Conservation (phyloP, 2,797 vertebrate species). For the Babyrousa celebensis region DNA sequence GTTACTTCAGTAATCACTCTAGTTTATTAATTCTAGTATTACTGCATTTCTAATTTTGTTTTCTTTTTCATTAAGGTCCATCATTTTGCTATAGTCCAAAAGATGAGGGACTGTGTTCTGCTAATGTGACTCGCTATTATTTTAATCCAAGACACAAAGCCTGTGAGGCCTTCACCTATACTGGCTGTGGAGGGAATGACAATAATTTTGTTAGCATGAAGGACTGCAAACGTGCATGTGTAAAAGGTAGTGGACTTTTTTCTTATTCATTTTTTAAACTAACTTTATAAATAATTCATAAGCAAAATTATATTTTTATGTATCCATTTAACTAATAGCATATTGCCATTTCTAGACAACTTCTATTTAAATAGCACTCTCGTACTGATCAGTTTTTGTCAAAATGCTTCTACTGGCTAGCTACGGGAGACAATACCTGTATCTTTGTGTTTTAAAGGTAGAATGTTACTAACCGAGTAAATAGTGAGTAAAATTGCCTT, state of each 20-base stretch:
- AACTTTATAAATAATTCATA: slow-evolving; percentile 51
- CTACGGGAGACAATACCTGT: not conserved
- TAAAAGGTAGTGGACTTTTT: slow-evolving; percentile 90
- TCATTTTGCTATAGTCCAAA: slow-evolving; percentile 94
- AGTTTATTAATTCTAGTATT: slow-evolving; percentile 27
- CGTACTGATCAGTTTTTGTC: not conserved
- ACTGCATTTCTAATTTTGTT: slow-evolving; percentile 30
- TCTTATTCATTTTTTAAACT: not conserved
- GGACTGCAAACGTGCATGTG: slow-evolving; percentile 93
- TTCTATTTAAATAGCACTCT: not conserved
- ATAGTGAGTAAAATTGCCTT: slow-evolving; percentile 19
- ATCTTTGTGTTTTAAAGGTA: slow-evolving; percentile 29
- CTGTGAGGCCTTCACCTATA: slow-evolving; percentile 95
- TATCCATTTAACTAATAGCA: slow-evolving; percentile 48
- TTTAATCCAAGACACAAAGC: slow-evolving; percentile 92
- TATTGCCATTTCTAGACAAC: slow-evolving; percentile 37
- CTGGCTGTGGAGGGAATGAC: slow-evolving; percentile 96
- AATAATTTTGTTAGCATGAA: slow-evolving; percentile 95
- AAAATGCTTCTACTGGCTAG: slow-evolving; percentile 14
- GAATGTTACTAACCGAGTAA: not conserved
- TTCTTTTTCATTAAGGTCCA: slow-evolving; percentile 89
- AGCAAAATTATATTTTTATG: slow-evolving; percentile 55
- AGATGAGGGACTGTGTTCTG: slow-evolving; percentile 95
- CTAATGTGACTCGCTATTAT: slow-evolving; percentile 95
- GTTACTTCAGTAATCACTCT: not conserved